These are phyloP conservation scores for Eristalinus sepulchralis DNA, from an alignment of 2,888 invertebrate species.

Conservation along the genomic window DNA sequence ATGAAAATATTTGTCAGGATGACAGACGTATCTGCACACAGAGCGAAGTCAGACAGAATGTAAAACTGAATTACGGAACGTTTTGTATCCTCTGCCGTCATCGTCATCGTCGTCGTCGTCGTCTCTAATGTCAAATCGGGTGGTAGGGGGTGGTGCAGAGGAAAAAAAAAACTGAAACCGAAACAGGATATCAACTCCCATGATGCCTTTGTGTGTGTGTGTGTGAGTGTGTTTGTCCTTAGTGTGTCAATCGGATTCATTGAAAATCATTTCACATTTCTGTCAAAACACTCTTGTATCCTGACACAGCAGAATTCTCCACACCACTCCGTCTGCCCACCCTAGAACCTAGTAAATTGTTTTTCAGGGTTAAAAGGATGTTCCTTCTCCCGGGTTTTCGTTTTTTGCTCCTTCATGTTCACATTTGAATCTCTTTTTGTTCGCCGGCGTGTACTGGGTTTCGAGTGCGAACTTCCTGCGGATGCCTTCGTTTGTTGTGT, in stretches of 20 bases:
- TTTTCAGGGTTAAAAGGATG: conserved; percentile 30
- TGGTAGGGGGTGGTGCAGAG: neutral
- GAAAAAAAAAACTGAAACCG: neutral
- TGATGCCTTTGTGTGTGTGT: neutral
- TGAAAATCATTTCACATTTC: conserved; percentile 57
- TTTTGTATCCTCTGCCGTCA: neutral
- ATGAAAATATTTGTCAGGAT: conserved; percentile 38
- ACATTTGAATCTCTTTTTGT: conserved; percentile 8
- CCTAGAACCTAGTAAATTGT: conserved; percentile 30
- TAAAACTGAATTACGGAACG: neutral
- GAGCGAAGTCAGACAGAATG: neutral
- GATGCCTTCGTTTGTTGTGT: conserved; percentile 47
- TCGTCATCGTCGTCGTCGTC: no score
- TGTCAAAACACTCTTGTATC: conserved; percentile 27
- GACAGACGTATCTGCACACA: neutral
- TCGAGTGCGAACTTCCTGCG: conserved; percentile 19
- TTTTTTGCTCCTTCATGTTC: conserved; percentile 9
- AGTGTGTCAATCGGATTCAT: conserved; percentile 32
- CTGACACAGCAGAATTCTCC: neutral
- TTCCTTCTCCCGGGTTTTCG: conserved; percentile 4
- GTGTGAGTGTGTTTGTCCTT: neutral
- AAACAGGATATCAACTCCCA: neutral
- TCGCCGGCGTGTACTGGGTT: neutral
- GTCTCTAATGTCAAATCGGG: neutral
- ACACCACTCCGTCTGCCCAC: neutral